Evolutionary conservation across 2,797 vertebrate species (phyloP).

Genomic region (Lates japonicus): DNA sequence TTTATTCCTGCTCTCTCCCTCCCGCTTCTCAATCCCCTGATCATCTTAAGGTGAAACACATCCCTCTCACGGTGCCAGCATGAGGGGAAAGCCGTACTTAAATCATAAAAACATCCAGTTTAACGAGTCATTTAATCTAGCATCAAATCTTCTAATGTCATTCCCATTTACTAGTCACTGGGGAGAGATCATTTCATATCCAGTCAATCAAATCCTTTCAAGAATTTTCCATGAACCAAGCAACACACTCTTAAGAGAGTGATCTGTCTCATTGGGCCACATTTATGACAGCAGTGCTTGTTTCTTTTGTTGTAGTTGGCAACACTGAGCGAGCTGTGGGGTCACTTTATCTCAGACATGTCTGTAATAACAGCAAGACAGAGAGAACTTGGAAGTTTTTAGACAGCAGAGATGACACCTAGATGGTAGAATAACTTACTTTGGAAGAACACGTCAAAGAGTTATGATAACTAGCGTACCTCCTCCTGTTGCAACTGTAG

Average conservation of each 20-base stretch:
- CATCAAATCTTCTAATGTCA: slow-evolving; percentile 39
- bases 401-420: no score
- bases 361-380: no score
- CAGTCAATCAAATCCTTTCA: slow-evolving; percentile 62
- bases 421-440: no score
- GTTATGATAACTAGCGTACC: no score
- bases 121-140: slow-evolving; percentile 55
- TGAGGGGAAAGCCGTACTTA: slow-evolving; percentile 10
- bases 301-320: background rate
- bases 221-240: slow-evolving; percentile 48
- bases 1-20: slow-evolving; percentile 33
- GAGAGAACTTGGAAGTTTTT: no score
- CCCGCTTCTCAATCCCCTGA: slow-evolving; percentile 29
- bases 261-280: slow-evolving; percentile 11
- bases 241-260: slow-evolving; percentile 20
- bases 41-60: slow-evolving; percentile 40
- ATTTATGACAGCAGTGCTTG: background rate
- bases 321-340: no score
- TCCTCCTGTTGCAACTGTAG: no score
- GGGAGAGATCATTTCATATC: slow-evolving; percentile 57
- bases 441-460: no score
- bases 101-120: slow-evolving; percentile 48
- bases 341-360: no score
- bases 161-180: slow-evolving; percentile 51
- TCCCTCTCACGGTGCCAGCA: background rate